Evolutionary conservation across 2,113 vertebrate species (phyloP).

Genomic region (Trochalopteron elliotii): DNA sequence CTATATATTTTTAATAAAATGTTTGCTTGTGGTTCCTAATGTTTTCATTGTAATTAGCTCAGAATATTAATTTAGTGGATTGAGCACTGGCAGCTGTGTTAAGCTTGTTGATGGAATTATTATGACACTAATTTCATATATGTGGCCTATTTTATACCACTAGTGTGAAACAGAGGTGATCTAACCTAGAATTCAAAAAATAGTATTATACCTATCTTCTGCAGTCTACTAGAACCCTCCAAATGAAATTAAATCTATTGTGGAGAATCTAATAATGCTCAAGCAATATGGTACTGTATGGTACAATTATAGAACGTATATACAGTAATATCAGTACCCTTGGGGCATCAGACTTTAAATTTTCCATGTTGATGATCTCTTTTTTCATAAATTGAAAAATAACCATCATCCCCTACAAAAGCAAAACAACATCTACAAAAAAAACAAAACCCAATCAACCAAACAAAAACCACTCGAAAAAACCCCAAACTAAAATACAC

Average conservation of each 20-base stretch:
- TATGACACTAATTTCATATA: not conserved
- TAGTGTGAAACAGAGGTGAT: not conserved
- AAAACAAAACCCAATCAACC: not conserved
- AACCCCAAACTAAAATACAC: accelerated
- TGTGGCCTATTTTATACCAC: not conserved
- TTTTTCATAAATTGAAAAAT: not conserved
- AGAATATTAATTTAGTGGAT: not conserved
- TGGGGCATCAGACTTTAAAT: not conserved
- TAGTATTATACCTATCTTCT: not conserved
- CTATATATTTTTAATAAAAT: not conserved
- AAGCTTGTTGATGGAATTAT: not conserved
- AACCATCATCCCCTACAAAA: accelerated
- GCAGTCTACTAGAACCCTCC: not conserved
- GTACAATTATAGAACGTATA: not conserved
- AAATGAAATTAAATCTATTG: not conserved
- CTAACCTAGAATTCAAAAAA: not conserved
- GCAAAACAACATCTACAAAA: not conserved
- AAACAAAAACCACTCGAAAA: not conserved
- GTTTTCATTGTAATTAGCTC: not conserved
- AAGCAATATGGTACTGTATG: not conserved
- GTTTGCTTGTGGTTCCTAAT: not conserved
- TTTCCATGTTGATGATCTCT: not conserved
- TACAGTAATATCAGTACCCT: not conserved
- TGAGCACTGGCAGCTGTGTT: not conserved
- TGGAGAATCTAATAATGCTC: not conserved